Conservation (phyloP, 2,113 vertebrate species). For the Haemorhous mexicanus region DNA sequence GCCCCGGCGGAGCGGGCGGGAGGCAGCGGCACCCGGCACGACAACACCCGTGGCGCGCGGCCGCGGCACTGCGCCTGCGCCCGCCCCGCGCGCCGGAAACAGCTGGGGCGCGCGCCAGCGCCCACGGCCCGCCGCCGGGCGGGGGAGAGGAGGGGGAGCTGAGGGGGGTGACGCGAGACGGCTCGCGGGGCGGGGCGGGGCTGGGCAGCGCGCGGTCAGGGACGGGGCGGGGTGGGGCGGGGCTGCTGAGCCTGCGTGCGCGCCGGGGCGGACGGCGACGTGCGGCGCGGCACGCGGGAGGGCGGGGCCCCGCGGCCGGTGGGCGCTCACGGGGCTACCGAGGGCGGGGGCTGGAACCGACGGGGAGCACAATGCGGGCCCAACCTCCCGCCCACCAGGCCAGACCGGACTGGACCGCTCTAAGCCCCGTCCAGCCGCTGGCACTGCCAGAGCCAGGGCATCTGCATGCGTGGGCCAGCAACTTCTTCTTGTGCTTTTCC, state of each 20-base stretch:
- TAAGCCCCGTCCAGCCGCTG: rapidly evolving
- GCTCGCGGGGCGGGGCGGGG: no score
- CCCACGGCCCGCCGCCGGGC: no score
- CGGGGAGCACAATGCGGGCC: rapidly evolving
- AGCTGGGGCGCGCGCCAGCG: no score
- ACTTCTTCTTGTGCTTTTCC: neutral
- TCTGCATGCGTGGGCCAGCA: neutral
- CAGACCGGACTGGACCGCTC: rapidly evolving
- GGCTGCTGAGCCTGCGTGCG: no score
- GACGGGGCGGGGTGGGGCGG: no score
- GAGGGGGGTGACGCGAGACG: no score
- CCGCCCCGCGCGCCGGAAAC: no score
- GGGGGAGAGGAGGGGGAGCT: no score
- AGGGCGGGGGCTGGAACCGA: rapidly evolving
- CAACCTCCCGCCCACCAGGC: rapidly evolving
- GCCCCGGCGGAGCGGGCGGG: neutral
- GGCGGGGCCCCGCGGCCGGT: rapidly evolving
- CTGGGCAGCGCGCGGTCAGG: no score
- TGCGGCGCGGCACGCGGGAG: neutral
- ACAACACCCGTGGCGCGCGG: neutral
- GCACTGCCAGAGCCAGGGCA: neutral
- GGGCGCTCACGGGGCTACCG: rapidly evolving
- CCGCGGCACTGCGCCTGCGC: neutral
- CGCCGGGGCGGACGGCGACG: neutral
- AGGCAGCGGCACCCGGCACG: neutral